Percentiles rank a stretch among this genome's conserved stretches.
phyloP scores from a whole-genome alignment of 2,113 vertebrate species.

The Cavia aperea region DNA sequence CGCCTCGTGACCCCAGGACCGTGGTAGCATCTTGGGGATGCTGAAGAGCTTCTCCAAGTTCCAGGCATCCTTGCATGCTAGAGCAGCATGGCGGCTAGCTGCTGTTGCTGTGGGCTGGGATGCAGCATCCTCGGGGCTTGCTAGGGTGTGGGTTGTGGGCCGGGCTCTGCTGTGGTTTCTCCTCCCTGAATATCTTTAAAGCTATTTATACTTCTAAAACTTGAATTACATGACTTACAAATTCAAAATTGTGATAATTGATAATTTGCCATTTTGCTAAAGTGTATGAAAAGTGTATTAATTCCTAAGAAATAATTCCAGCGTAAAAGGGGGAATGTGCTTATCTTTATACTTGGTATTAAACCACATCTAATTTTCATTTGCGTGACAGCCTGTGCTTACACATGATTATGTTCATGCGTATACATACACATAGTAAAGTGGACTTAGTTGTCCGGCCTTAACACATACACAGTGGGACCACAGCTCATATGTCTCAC shows the following conservation, averaged over 20 bases:
- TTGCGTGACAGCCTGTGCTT: background rate
- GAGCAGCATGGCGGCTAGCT: background rate
- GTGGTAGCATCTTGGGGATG: background rate
- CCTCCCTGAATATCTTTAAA: background rate
- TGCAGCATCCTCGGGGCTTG: background rate
- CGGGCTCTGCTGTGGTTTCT: background rate
- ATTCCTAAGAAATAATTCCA: background rate
- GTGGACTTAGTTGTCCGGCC: background rate
- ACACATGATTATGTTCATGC: background rate
- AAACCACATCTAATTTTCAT: background rate
- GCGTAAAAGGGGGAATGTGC: background rate
- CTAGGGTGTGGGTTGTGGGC: background rate
- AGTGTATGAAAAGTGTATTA: background rate
- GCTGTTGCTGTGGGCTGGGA: background rate
- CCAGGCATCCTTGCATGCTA: background rate
- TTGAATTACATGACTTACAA: background rate
- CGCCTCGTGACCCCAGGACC: background rate
- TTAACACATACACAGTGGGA: background rate
- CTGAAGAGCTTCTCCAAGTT: background rate
- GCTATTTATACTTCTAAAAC: background rate
- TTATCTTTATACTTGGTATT: background rate
- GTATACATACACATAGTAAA: background rate
- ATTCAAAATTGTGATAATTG: background rate
- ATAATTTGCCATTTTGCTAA: conserved; percentile 19
- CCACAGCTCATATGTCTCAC: background rate